Evolutionary conservation across 2,797 vertebrate genomes (phyloP), one percentile per base, ranked within the genome.

Genomic region (Poecilia wingei): DNA sequence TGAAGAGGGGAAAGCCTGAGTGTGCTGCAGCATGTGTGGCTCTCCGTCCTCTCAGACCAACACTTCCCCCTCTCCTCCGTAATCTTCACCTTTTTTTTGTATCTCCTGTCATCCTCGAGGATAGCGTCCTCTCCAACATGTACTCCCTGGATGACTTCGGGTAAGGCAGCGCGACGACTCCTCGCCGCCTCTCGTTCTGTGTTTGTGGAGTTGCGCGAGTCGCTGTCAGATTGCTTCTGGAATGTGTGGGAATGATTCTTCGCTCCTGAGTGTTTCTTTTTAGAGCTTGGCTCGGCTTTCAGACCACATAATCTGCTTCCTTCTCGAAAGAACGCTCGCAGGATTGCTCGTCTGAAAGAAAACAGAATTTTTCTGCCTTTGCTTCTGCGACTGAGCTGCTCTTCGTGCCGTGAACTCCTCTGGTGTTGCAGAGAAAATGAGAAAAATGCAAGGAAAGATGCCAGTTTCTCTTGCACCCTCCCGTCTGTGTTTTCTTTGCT

Each of bases 131-230:
- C 85, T 81, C 93, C 79, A 18, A 76, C 95, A 98, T 99, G 98
- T 98, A 97, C 95, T 97, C 97, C 93, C 96, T 97, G 96, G 98
- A 99, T 85, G 97, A 98, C 95, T 97, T 98, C 81, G 97, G 98
- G 97, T 98, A 97, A 95, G 95, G 75, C 76, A 59, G 16, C 47
- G 6, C 0, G 16, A 80, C 74, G 83, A 76, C 45, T 82, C 55
- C 31, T 84, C 81, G 25, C 22, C 74, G 16, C 47, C 71, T 68
- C 73, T 41, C 39, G 66, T 57, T 72, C 55, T 75, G 36, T 75
- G 66, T 43, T 55, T 75, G 74, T 45, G 53, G 74, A 71, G 72
- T 70, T 39, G 49, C 69, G 59, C 59, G 59, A 73, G 68, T 59
- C 69, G 69, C 22, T 41, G 13, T 33, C 41, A 39, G 84, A 59